phyloP scores from a whole-genome alignment of 2,797 vertebrate species.

The Setipinna tenuifilis region DNA sequence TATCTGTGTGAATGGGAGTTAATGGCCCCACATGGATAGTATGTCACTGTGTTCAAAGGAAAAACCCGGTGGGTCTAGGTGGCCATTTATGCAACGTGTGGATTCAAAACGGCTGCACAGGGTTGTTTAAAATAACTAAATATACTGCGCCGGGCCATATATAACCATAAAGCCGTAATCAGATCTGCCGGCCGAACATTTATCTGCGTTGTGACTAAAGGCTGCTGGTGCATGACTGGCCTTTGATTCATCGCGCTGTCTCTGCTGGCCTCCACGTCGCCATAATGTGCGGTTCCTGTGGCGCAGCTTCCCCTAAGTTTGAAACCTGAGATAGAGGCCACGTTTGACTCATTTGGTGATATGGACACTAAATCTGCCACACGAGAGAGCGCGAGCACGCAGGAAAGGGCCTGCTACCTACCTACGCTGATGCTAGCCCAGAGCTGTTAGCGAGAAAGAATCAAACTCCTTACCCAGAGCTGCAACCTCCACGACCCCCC shows the following conservation, averaged over 20 bases:
- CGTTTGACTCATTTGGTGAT: conserved; percentile 67
- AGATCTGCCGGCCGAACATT: conserved; percentile 15
- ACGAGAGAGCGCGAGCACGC: conserved; percentile 56
- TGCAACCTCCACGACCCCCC: background rate
- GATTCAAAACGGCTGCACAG: conserved; percentile 23
- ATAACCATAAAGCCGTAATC: conserved; percentile 20
- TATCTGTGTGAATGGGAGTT: background rate
- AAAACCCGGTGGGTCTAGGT: background rate
- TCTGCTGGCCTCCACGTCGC: conserved; percentile 38
- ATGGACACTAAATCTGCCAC: conserved; percentile 55
- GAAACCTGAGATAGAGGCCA: conserved; percentile 64
- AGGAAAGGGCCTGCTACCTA: conserved; percentile 48
- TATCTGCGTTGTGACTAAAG: conserved; percentile 48
- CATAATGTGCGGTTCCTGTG: conserved; percentile 65
- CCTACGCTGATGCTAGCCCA: conserved; percentile 37
- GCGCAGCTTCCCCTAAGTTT: conserved; percentile 60
- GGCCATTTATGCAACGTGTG: conserved; percentile 6
- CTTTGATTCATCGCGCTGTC: conserved; percentile 62
- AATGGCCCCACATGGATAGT: background rate
- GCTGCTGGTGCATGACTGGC: conserved; percentile 55
- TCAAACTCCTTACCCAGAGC: conserved; percentile 44
- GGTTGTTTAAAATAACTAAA: conserved; percentile 14
- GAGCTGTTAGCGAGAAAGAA: conserved; percentile 48
- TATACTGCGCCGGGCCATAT: background rate
- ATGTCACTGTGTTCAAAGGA: conserved; percentile 2